A percentile compares a stretch with the other conserved stretches of the same genome.
phyloP scores from a whole-genome alignment of 2,888 invertebrate species.

The Phortica magna region DNA sequence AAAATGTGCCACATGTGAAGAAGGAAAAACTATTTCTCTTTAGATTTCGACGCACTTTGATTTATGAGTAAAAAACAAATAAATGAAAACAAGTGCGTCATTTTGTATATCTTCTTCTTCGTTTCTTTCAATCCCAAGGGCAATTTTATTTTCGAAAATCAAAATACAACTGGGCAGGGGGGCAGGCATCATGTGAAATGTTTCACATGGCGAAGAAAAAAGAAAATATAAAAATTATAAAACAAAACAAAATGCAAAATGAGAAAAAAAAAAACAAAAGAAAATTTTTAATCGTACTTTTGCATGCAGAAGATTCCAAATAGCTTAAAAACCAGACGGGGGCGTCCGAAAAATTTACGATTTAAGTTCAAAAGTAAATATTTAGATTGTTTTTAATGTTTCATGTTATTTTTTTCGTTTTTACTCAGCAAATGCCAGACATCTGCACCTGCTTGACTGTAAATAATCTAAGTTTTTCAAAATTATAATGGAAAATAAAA shows the following conservation, averaged over 20 bases:
- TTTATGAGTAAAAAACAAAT: too few species aligned
- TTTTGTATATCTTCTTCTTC: constrained; percentile 7
- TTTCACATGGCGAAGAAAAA: constrained; percentile 21
- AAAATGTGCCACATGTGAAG: constrained; percentile 13
- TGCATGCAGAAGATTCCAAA: neutral
- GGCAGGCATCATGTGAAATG: constrained; percentile 10
- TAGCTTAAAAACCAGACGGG: neutral
- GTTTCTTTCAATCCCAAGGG: constrained; percentile 28
- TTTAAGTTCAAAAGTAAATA: neutral
- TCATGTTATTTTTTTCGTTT: too few species aligned
- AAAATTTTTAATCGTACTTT: constrained; percentile 8
- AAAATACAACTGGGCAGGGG: too few species aligned
- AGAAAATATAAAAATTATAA: neutral
- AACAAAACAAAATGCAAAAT: neutral
- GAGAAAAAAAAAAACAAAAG: neutral
- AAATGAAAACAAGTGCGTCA: too few species aligned
- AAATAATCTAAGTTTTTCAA: neutral
- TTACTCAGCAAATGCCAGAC: neutral
- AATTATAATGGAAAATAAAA: neutral
- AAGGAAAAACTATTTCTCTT: too few species aligned
- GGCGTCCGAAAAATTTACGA: neutral
- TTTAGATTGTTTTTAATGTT: neutral
- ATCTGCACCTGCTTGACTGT: neutral
- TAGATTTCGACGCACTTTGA: neutral
- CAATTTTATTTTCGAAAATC: neutral